A percentile compares a stretch with the other conserved stretches of the same genome.
Conservation (phyloP, 2,888 invertebrate species). For the Eucera pruinosa region DNA sequence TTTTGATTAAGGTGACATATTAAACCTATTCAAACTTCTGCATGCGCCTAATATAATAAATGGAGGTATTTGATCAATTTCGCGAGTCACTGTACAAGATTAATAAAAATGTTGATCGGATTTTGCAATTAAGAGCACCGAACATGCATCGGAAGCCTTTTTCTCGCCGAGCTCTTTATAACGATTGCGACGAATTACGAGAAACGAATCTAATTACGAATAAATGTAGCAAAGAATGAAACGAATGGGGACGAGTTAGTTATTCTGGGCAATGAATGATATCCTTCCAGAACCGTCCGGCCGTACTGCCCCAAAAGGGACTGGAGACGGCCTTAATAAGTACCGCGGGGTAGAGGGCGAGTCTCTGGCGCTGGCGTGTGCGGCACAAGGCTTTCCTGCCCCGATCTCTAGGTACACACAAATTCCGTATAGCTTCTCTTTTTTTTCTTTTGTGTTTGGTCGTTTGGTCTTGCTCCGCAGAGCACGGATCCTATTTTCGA, state of each 20-base stretch:
- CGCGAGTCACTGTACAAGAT: no score
- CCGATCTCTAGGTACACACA: slow-evolving; percentile 82
- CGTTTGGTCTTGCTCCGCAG: slow-evolving; percentile 63
- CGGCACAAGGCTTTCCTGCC: slow-evolving; percentile 83
- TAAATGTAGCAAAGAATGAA: slow-evolving; percentile 5
- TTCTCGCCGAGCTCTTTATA: slow-evolving; percentile 16
- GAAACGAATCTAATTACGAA: slow-evolving; percentile 9
- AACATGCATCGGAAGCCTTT: neutral
- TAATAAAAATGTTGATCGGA: no score
- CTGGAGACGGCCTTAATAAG: slow-evolving; percentile 84
- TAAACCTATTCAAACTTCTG: no score
- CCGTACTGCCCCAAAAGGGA: slow-evolving; percentile 83
- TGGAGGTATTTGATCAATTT: no score
- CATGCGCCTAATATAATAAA: no score
- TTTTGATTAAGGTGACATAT: no score
- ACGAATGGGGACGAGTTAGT: slow-evolving; percentile 39
- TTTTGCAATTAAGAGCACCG: neutral
- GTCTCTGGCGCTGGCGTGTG: slow-evolving; percentile 81
- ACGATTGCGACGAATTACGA: neutral
- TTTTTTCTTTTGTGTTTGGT: slow-evolving; percentile 57
- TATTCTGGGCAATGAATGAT: slow-evolving; percentile 64
- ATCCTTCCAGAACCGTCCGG: slow-evolving; percentile 83
- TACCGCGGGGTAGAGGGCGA: slow-evolving; percentile 79
- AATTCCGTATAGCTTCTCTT: slow-evolving; percentile 67
- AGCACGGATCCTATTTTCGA: slow-evolving; percentile 68